Evolutionary conservation across 2,113 vertebrate species (phyloP).

Genomic region (Nerophis ophidion): DNA sequence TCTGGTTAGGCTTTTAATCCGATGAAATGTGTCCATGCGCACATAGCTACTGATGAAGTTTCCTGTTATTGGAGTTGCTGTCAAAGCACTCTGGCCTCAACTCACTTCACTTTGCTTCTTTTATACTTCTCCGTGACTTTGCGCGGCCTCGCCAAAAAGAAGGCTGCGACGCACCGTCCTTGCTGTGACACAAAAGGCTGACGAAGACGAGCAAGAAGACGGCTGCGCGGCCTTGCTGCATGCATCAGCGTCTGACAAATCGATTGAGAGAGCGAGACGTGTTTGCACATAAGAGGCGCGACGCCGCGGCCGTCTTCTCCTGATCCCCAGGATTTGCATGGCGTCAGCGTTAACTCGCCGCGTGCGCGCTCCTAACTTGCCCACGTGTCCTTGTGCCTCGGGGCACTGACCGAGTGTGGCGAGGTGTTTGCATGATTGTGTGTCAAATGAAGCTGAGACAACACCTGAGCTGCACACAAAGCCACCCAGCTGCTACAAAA

Average conservation of each 20-base stretch:
- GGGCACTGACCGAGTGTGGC: neutral
- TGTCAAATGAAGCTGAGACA: conserved; percentile 12
- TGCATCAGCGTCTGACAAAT: conserved; percentile 35
- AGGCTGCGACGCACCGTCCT: conserved; percentile 27
- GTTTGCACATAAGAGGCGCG: conserved; percentile 51
- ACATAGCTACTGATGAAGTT: no score
- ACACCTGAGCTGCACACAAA: conserved; percentile 30
- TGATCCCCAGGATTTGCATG: conserved; percentile 51
- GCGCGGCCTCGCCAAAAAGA: neutral
- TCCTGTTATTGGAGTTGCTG: no score
- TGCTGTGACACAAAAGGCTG: conserved; percentile 35
- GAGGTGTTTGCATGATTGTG: neutral
- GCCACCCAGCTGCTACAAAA: conserved; percentile 5
- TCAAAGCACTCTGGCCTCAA: neutral
- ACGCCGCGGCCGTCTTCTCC: conserved; percentile 19
- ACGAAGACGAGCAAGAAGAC: conserved; percentile 21
- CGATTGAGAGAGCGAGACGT: conserved; percentile 44
- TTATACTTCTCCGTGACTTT: neutral
- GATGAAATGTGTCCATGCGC: no score
- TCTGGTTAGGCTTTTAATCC: no score
- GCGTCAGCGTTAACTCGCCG: conserved; percentile 7
- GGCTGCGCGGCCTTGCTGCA: conserved; percentile 33
- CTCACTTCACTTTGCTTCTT: neutral
- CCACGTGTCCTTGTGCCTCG: conserved; percentile 10
- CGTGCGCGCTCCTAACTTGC: neutral